Evolutionary conservation across 1,140 invertebrate genomes (phyloP), one percentile per base, ranked within the genome.

Genomic region (Lucilia sericata): DNA sequence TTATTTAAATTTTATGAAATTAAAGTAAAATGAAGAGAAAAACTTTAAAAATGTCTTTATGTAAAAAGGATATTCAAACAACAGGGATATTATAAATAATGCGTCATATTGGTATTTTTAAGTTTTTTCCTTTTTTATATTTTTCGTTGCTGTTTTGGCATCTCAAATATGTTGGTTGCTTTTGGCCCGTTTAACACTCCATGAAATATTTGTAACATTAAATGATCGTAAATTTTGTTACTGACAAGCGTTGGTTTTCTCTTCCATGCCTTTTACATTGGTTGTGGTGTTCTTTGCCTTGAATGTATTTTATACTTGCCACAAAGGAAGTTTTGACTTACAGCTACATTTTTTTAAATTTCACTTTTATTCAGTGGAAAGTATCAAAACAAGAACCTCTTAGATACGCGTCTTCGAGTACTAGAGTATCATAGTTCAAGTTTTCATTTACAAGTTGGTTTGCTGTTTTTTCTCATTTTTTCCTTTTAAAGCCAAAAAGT

Each of bases 201-300:
- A 21, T 25, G n/a, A 21, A 70, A 21, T 10, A 19, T 25, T 9
- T 5, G 19, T 21, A 10, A 70, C 65, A 21, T 70, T 70, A 70
- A 70, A 70, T 34, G 84, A 82, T 85, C 84, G 84, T 85, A 85
- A 83, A 85, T 85, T 85, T 85, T 83, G 70, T 75, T 49, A 85
- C 84, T 82, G 82, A 83, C 75, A 75, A 85, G 82, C 82, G 60
- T 74, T 42, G 9, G 82, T 13, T 80, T 47, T 51, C 49, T 47
- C 5, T n/a, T 60, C 17, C 13, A 12, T 60, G 42, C 2, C 42
- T 42, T 7, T 42, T 42, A 42, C 42, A 8, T n/a, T 60, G 13
- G 55, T 14, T 60, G 55, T 60, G 14, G 3, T n/a, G 55, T 30
- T 30, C 3, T 30, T 30, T 30, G 25, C 25, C 25, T 30, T 30